Evolutionary conservation across 2,888 invertebrate genomes (phyloP).

Genomic region (Chalcosyrphus nemorum): DNA sequence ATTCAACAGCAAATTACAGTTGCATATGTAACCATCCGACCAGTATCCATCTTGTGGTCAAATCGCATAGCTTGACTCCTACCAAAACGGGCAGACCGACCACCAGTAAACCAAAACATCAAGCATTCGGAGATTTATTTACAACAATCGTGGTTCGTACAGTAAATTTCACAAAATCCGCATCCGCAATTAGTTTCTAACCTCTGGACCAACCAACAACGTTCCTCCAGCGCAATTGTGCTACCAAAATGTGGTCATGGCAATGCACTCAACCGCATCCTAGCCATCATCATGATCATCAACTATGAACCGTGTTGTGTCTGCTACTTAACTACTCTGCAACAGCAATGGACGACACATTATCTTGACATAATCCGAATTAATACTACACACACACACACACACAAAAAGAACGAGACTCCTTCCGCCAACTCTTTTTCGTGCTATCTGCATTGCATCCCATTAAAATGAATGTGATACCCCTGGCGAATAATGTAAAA

Average conservation of each 20-base stretch:
- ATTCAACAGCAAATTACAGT: neutral
- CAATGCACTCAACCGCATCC: constrained; percentile 61
- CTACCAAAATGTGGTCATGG: constrained; percentile 40
- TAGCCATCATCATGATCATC: constrained; percentile 67
- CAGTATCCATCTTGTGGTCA: constrained; percentile 19
- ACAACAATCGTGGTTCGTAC: constrained; percentile 56
- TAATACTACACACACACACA: constrained; percentile 61
- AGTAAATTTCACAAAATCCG: constrained; percentile 68
- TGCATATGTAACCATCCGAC: neutral
- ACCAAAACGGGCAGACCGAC: neutral
- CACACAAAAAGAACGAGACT: neutral
- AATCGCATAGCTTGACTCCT: constrained; percentile 11
- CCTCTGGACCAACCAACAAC: constrained; percentile 14
- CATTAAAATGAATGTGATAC: constrained; percentile 70
- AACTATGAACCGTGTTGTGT: constrained; percentile 51
- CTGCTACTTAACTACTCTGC: constrained; percentile 46
- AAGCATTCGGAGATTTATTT: constrained; percentile 64
- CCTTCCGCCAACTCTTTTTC: constrained; percentile 40
- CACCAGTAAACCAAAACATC: constrained; percentile 40
- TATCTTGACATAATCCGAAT: constrained; percentile 71
- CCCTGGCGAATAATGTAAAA: constrained; percentile 70
- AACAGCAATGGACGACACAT: constrained; percentile 61
- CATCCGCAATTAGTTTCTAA: constrained; percentile 66
- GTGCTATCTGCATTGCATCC: constrained; percentile 68
- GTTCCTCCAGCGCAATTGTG: neutral